Conservation (phyloP, 2,888 invertebrate species). For the Drosophila merina region DNA sequence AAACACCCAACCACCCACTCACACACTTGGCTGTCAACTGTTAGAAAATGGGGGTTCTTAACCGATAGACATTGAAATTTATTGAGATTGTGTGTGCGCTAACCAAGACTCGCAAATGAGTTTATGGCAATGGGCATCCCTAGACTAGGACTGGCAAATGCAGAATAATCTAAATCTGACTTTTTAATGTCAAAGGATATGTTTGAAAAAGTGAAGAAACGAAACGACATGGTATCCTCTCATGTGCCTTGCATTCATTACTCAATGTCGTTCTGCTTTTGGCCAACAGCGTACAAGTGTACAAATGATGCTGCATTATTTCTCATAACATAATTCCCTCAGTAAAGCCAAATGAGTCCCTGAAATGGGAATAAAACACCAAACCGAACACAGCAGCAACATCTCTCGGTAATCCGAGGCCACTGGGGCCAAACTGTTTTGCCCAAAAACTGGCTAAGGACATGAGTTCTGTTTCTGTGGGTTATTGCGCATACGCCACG, state of each 20-base stretch:
- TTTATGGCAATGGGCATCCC: slow-evolving; percentile 43
- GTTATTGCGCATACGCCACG: slow-evolving; percentile 69
- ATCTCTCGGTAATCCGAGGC: slow-evolving; percentile 44
- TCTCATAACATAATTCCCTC: slow-evolving; percentile 70
- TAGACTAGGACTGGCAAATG: slow-evolving; percentile 13
- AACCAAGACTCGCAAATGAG: slow-evolving; percentile 54
- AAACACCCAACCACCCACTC: not conserved
- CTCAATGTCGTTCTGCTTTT: slow-evolving; percentile 54
- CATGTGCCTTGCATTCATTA: slow-evolving; percentile 59
- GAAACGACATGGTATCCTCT: too few relatives aligned
- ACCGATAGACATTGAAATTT: slow-evolving; percentile 74
- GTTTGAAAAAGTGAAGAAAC: not conserved
- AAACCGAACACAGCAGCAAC: slow-evolving; percentile 19
- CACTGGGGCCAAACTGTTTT: slow-evolving; percentile 40
- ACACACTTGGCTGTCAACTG: slow-evolving; percentile 29
- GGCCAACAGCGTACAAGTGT: slow-evolving; percentile 30
- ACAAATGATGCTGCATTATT: slow-evolving; percentile 66
- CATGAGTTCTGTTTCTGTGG: slow-evolving; percentile 43
- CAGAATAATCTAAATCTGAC: slow-evolving; percentile 42
- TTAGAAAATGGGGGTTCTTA: slow-evolving; percentile 44
- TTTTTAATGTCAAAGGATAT: slow-evolving; percentile 34
- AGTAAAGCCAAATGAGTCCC: slow-evolving; percentile 67
- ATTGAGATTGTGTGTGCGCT: slow-evolving; percentile 68
- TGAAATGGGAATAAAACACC: slow-evolving; percentile 19
- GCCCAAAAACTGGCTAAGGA: not conserved